Conservation (phyloP, 2,113 vertebrate species). For the Coptodon rendalli region DNA sequence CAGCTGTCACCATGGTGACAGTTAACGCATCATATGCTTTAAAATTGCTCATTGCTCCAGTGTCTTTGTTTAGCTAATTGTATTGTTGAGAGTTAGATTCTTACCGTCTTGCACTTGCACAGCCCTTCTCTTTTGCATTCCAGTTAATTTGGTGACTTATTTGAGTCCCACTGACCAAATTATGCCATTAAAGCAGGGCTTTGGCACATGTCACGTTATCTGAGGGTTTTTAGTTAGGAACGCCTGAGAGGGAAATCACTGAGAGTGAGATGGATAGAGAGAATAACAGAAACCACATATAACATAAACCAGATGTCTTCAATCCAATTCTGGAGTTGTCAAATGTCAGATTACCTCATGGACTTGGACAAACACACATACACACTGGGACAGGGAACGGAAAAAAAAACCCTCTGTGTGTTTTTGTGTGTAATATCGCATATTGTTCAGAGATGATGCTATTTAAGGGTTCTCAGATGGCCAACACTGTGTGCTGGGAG, state of each 20-base stretch:
- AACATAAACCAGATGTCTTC: slow-evolving; percentile 45
- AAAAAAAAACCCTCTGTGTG: neutral
- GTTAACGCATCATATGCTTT: neutral
- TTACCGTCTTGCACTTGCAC: neutral
- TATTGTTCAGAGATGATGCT: slow-evolving; percentile 7
- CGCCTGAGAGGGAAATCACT: neutral
- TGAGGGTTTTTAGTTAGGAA: neutral
- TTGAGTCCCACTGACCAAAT: neutral
- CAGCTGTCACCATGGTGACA: neutral
- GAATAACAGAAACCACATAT: neutral
- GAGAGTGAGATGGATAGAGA: neutral
- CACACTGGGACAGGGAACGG: neutral
- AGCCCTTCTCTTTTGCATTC: neutral
- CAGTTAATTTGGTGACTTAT: neutral
- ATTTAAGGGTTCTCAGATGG: slow-evolving; percentile 17
- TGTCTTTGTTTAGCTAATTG: neutral
- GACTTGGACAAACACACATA: neutral
- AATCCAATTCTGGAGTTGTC: slow-evolving; percentile 26
- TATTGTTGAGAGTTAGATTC: neutral
- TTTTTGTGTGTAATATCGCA: neutral
- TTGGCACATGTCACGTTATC: neutral
- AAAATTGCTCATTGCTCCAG: neutral
- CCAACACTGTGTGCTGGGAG: neutral
- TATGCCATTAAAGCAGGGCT: neutral
- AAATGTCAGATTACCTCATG: slow-evolving; percentile 38